A percentile compares a stretch with the other conserved stretches of the same genome.
Evolutionary conservation across 2,888 invertebrate species (phyloP).

Genomic region (Sinhomidia bicolor): DNA sequence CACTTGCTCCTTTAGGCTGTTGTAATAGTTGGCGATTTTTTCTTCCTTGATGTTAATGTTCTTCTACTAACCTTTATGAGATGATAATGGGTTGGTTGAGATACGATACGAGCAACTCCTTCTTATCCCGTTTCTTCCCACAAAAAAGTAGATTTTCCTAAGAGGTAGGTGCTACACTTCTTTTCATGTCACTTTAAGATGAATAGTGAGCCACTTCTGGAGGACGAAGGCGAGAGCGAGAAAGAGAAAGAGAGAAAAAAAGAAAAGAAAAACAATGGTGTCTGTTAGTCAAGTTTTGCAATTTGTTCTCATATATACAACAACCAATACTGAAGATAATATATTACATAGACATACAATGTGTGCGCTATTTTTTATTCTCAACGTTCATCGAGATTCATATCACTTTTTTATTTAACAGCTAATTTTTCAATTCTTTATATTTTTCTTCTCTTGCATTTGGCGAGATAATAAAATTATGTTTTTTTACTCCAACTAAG

Average conservation of each 20-base stretch:
- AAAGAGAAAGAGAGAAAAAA: neutral
- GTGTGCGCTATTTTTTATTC: neutral
- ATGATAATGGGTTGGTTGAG: neutral
- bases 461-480: neutral
- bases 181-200: slow-evolving; percentile 10
- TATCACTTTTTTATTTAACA: neutral
- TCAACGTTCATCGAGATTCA: neutral
- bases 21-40: neutral
- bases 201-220: slow-evolving; percentile 22
- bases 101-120: neutral
- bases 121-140: neutral
- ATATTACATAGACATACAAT: neutral
- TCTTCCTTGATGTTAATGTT: neutral
- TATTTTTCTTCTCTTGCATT: neutral
- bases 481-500: too few species aligned
- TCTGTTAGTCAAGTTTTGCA: slow-evolving; percentile 51
- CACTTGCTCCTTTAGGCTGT: neutral
- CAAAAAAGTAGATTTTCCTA: neutral
- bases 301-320: slow-evolving; percentile 31
- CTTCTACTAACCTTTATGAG: neutral
- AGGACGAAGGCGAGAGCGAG: too few species aligned
- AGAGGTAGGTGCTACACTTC: neutral
- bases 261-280: slow-evolving; percentile 34
- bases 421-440: slow-evolving; percentile 6
- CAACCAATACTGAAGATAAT: neutral